phyloP scores from a whole-genome alignment of 1,140 invertebrate species.

The Leptinotarsa lineolata region DNA sequence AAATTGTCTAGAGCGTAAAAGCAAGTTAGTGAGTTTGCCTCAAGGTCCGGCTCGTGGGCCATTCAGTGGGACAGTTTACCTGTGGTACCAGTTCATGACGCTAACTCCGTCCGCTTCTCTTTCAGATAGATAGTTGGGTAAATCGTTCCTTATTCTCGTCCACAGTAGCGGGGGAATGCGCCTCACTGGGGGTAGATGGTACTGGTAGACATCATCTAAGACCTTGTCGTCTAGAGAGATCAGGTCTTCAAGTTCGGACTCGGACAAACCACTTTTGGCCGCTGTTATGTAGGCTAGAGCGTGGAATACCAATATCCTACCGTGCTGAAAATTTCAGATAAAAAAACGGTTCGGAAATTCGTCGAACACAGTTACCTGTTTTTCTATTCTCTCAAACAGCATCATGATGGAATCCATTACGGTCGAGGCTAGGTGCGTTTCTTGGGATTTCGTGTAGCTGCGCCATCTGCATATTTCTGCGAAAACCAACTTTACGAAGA shows the following conservation, averaged over 20 bases:
- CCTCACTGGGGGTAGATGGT: conserved; percentile 93
- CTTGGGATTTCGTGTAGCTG: conserved; percentile 92
- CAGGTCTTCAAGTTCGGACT: conserved; percentile 92
- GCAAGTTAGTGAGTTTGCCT: no score
- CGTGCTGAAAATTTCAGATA: conserved; percentile 66
- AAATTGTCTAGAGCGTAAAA: conserved; percentile 73
- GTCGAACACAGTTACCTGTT: conserved; percentile 64
- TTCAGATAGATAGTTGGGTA: conserved; percentile 95
- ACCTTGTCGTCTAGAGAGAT: conserved; percentile 92
- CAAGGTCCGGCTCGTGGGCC: no score
- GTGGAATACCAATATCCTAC: conserved; percentile 89
- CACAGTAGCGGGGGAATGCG: conserved; percentile 93
- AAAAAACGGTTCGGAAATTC: no score
- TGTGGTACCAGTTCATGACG: conserved; percentile 96
- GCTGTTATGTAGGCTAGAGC: conserved; percentile 94
- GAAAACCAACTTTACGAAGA: conserved; percentile 97
- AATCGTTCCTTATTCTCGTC: conserved; percentile 93
- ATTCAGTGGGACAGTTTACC: conserved; percentile 19
- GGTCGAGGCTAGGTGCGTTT: conserved; percentile 88
- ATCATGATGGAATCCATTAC: conserved; percentile 99
- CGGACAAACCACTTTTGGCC: conserved; percentile 87
- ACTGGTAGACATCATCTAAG: conserved; percentile 97
- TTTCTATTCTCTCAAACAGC: conserved; percentile 92
- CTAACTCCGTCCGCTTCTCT: conserved; percentile 95
- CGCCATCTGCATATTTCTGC: conserved; percentile 96